Evolutionary conservation across 2,888 invertebrate species (phyloP).

Genomic region (Trichogramma dendrolimi): DNA sequence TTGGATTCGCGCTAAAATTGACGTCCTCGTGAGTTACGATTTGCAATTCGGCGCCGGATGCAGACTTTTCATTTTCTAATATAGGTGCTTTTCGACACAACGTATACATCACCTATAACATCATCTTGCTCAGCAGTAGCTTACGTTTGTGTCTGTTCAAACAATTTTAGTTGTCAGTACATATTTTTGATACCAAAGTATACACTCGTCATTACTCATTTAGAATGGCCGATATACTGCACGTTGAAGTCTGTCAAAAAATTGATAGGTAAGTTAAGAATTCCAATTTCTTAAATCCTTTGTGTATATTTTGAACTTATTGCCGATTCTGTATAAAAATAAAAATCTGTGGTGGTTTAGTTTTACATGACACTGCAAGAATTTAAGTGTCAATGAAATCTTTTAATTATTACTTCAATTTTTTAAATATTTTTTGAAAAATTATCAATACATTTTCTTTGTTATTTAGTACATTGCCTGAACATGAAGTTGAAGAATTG

Average conservation of each 20-base stretch:
- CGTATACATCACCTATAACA: too few relatives aligned
- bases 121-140: too few relatives aligned
- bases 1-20: too few relatives aligned
- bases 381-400: not conserved
- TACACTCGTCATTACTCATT: constrained; percentile 3
- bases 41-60: too few relatives aligned
- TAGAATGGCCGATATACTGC: constrained; percentile 34
- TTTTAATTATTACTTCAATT: constrained; percentile 9
- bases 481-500: constrained; percentile 31
- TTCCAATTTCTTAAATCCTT: not conserved
- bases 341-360: too few relatives aligned
- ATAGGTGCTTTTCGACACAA: too few relatives aligned
- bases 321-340: too few relatives aligned
- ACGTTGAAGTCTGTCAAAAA: constrained; percentile 47
- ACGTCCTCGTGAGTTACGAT: too few relatives aligned
- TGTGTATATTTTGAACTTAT: too few relatives aligned
- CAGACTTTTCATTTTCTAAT: too few relatives aligned
- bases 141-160: too few relatives aligned
- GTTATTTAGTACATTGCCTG: constrained; percentile 29
- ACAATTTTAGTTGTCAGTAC: too few relatives aligned
- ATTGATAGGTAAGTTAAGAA: constrained; percentile 38
- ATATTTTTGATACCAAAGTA: not conserved
- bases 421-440: constrained; percentile 1
- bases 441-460: not conserved
- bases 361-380: not conserved